Percentiles rank a stretch among this genome's conserved stretches.
Conservation (phyloP, 2,888 invertebrate species). For the Synergus itoensis region DNA sequence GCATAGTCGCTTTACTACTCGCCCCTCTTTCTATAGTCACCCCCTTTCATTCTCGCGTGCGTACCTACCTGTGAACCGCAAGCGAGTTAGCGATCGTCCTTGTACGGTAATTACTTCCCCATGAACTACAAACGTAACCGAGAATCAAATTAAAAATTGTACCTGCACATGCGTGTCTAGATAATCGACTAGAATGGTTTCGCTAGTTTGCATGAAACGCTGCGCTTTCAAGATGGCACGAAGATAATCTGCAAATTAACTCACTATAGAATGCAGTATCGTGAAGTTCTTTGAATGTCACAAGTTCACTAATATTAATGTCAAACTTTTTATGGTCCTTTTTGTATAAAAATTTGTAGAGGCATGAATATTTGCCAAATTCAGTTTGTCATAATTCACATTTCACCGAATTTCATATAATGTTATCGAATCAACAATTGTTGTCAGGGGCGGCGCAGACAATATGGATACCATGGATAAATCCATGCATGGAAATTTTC, state of each 20-base stretch:
- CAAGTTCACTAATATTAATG: neutral
- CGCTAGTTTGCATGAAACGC: conserved; percentile 37
- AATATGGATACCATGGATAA: too few relatives aligned
- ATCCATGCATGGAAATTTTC: too few relatives aligned
- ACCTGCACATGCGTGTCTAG: conserved; percentile 39
- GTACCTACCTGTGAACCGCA: conserved; percentile 22
- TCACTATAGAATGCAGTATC: conserved; percentile 18
- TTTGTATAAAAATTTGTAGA: too few relatives aligned
- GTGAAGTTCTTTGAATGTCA: conserved; percentile 13
- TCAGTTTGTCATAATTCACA: too few relatives aligned
- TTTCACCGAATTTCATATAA: too few relatives aligned
- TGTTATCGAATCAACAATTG: too few relatives aligned
- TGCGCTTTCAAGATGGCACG: conserved; percentile 39
- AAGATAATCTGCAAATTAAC: conserved; percentile 41
- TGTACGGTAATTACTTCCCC: conserved; percentile 37
- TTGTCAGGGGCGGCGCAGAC: too few relatives aligned
- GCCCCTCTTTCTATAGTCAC: conserved; percentile 62
- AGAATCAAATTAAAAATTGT: conserved; percentile 41
- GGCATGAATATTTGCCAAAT: too few relatives aligned
- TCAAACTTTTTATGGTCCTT: neutral
- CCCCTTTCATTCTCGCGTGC: conserved; percentile 48
- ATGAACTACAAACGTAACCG: conserved; percentile 39
- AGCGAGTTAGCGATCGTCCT: conserved; percentile 28
- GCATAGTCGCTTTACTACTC: conserved; percentile 15
- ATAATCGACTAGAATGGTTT: conserved; percentile 39